Base-by-base conservation (phyloP, 2,113 vertebrate species). In the Larimichthys crocea region DNA sequence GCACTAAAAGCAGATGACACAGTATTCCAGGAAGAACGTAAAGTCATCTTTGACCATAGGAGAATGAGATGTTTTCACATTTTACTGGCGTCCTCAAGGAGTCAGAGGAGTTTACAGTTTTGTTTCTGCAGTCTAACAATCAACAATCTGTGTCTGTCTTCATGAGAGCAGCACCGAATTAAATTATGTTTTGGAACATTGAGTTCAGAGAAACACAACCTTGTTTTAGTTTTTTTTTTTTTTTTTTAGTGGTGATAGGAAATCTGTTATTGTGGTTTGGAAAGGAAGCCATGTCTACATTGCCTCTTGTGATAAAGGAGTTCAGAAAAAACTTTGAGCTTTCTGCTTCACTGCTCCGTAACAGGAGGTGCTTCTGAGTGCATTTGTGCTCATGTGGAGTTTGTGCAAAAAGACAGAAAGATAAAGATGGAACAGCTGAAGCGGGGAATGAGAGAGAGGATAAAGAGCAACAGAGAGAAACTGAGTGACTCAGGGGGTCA, bases 211-310 rank as follows among this genome's bases (percentile, higher is more conserved):
- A 90, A 90, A 78, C 82, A 63, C 31, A 80, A 35, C 24, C 48
- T 73, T 78, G 74, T 87, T 81, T 76, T 65, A 12, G 35, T 46
- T 0, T 9, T 2, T 3, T 68, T 83, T 60, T 59, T 68, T 62
- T 82, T 65, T 59, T 64, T 31, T 31, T 31, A 67, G 55, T n/a
- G 44, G 62, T 31, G 83, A 89, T 88, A 84, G 74, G 52, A 64
- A 73, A 81, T 85, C 86, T 86, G 75, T 86, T 90, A 79, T 87
- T 90, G 66, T 88, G 82, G 75, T 89, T 89, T 79, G 67, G 64
- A 81, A 85, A 74, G 71, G 26, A 87, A 80, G 85, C 59, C 69
- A 9, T 81, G 83, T 74, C 59, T 80, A 57, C 78, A 57, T 57
- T 49, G 60, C 61, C 67, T 77, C 11, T 29, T 75, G 49, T 76